A percentile compares a stretch with the other conserved stretches of the same genome.
Conservation (phyloP, 2,113 vertebrate species). For the Rhizomys pruinosus region DNA sequence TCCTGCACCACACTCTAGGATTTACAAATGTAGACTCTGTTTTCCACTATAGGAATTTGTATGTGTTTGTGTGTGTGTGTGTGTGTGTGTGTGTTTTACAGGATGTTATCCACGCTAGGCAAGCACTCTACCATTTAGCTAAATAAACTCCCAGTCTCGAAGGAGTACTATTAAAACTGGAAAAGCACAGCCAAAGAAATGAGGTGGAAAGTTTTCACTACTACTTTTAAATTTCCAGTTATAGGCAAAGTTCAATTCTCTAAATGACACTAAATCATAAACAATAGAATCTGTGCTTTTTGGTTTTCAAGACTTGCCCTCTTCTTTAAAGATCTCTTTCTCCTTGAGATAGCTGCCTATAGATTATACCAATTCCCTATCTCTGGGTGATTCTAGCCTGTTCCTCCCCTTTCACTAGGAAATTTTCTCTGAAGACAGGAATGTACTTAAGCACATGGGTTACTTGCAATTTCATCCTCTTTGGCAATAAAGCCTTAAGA, state of each 20-base stretch:
- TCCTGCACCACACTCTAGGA: background rate
- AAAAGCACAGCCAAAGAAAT: background rate
- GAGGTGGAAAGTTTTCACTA: background rate
- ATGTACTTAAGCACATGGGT: background rate
- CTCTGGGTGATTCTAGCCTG: background rate
- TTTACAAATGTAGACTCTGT: background rate
- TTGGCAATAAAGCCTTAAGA: constrained; percentile 31
- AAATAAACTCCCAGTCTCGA: background rate
- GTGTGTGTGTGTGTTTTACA: background rate
- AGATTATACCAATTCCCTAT: background rate
- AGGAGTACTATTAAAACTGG: background rate
- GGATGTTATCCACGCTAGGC: background rate
- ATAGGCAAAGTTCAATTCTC: background rate
- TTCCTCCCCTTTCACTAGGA: background rate
- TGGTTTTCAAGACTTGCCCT: background rate
- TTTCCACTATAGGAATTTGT: too few species aligned
- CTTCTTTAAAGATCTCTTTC: background rate
- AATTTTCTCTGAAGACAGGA: background rate
- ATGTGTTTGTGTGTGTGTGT: background rate
- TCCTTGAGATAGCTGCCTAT: background rate
- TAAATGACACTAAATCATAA: background rate
- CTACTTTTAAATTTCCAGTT: background rate
- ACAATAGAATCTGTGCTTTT: background rate
- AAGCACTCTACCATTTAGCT: background rate
- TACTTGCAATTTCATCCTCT: background rate